Percentiles rank a stretch among this genome's conserved stretches.
These are phyloP conservation scores for Pectinophora gossypiella DNA, from an alignment of 1,140 invertebrate species.

Conservation along the genomic window DNA sequence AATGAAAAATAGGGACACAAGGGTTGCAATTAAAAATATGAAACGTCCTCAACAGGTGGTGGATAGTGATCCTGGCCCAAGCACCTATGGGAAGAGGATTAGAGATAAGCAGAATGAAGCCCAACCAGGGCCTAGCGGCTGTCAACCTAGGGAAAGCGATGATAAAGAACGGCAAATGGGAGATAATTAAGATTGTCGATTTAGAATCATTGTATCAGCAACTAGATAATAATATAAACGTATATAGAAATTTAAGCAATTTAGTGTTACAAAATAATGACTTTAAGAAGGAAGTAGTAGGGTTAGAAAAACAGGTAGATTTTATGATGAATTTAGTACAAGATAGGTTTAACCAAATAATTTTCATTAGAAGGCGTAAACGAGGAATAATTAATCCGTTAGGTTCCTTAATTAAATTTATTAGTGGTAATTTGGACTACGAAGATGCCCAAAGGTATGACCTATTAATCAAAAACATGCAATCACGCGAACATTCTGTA, in stretches of 20 bases:
- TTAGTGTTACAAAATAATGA: not conserved
- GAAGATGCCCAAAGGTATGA: conserved; percentile 26
- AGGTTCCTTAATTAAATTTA: conserved; percentile 26
- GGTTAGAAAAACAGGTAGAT: conserved; percentile 16
- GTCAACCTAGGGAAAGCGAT: conserved; percentile 10
- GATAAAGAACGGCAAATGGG: conserved; percentile 23
- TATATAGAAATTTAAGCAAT: conserved; percentile 10
- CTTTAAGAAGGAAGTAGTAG: not conserved
- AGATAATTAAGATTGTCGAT: conserved; percentile 10
- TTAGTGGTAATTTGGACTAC: conserved; percentile 25
- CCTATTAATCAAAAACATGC: conserved; percentile 11
- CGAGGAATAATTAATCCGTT: conserved; percentile 18
- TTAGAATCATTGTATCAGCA: not conserved
- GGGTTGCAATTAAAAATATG: no score
- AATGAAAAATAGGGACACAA: conserved; percentile 39
- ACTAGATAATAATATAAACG: conserved; percentile 15
- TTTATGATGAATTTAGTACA: conserved; percentile 17
- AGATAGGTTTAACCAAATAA: conserved; percentile 19
- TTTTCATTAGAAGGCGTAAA: conserved; percentile 14
- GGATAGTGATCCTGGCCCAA: not conserved
- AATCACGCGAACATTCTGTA: conserved; percentile 6
- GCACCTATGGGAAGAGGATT: not conserved
- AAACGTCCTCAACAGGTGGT: not conserved
- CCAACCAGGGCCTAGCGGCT: not conserved
- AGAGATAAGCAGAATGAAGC: not conserved